These are phyloP conservation scores for Sorex maritimensis DNA, from an alignment of 2,797 vertebrate species.

Conservation along the genomic window DNA sequence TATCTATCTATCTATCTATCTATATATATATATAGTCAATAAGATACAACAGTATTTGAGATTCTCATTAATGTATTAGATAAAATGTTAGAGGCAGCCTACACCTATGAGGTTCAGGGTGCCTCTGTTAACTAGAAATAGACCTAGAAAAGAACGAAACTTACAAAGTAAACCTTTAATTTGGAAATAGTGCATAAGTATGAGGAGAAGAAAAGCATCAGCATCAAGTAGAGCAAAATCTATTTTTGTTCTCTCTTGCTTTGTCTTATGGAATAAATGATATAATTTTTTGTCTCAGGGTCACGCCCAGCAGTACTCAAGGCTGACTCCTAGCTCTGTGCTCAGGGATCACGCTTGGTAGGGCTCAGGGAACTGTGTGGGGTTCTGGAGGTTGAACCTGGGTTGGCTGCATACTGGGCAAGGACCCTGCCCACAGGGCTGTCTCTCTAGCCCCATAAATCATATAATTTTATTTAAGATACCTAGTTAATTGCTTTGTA, in stretches of 20 bases:
- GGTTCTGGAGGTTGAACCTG: no score
- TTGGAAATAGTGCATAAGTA: slow-evolving; percentile 11
- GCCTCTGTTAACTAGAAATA: background rate
- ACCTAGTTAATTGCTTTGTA: slow-evolving; percentile 61
- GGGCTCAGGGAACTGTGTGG: no score
- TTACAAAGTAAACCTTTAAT: slow-evolving; percentile 52
- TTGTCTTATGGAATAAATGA: slow-evolving; percentile 51
- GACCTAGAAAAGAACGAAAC: slow-evolving; percentile 16
- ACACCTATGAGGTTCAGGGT: background rate
- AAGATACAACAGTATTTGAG: slow-evolving; percentile 11
- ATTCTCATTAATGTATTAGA: slow-evolving; percentile 57
- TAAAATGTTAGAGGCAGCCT: slow-evolving; percentile 35
- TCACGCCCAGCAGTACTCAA: background rate
- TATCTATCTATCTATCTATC: no score
- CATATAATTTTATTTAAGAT: slow-evolving; percentile 55
- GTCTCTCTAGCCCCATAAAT: no score
- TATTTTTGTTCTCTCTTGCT: background rate
- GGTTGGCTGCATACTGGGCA: no score
- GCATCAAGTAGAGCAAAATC: no score
- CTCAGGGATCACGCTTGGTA: no score
- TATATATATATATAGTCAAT: background rate
- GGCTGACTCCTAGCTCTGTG: no score
- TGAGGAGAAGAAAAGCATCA: background rate
- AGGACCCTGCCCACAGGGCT: no score
- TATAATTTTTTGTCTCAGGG: no score